Base-by-base conservation (phyloP, 2,797 vertebrate species). In the Dicrostonyx torquatus region DNA sequence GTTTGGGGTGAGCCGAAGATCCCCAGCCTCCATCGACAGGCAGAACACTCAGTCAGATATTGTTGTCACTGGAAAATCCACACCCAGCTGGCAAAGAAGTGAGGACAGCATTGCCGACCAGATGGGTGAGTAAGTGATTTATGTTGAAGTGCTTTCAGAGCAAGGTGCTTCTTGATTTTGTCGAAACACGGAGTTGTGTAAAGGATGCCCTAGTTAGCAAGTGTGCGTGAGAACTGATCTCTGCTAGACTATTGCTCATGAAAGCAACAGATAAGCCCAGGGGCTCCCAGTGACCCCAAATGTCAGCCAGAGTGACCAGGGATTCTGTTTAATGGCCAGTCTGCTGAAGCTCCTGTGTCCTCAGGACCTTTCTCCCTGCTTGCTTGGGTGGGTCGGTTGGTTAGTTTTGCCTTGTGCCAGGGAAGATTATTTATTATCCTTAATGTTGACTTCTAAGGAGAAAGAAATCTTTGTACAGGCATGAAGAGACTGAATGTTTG, bases 1-100 rank as follows among this genome's bases (percentile, higher is more conserved):
- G 98, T 99, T 99, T 98, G 99, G 99, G 96, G 99, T 99, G 96
- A 99, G 98, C 98, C 99, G 99, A 95, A 99, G 99, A 97, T 99
- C 99, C 72, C 99, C 99, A 2, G 98, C 99, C 89, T 98, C 99
- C 62, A 98, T 99, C 15, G 99, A 98, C 96, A 99, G 99, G 92
- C 99, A 99, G 95, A 99, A 97, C 95, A 98, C 98, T 11, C 99
- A 99, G 76, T 97, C 98, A 1, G 99, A 99, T 15, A 97, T 98
- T 0, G 95, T 98, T 31, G 98, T 98, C 90, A 99, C 99, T 6
- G 98, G 98, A 78, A 99, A 99, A 97, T 98, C 97, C 73, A 98
- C 98, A 17, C 98, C 99, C 87, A 99, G 98, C 97, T 99, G 99
- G 99, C 98, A 99, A 93, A 98, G 99, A 92, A 97, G 98, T 48